Conservation (phyloP, 2,888 invertebrate species). For the Drosophila flavopinicola region DNA sequence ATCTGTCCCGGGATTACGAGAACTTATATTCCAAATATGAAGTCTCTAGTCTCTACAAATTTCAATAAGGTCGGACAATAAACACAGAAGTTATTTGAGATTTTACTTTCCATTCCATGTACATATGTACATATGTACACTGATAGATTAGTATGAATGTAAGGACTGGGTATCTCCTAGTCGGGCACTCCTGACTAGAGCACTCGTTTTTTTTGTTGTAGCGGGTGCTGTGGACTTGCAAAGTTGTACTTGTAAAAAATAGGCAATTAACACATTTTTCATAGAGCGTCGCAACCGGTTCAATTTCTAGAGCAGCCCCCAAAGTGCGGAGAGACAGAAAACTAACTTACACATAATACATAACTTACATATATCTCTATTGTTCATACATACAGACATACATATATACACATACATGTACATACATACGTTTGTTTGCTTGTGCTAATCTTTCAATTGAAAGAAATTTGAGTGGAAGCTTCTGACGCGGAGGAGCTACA, state of each 20-base stretch:
- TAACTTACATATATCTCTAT: constrained; percentile 45
- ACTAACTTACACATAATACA: constrained; percentile 62
- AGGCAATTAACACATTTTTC: constrained; percentile 69
- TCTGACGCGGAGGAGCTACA: constrained; percentile 41
- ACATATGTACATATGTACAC: too few relatives aligned
- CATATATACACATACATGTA: not conserved
- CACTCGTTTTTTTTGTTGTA: too few relatives aligned
- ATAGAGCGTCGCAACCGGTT: constrained; percentile 57
- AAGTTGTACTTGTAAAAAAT: constrained; percentile 45
- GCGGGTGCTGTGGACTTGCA: constrained; percentile 10
- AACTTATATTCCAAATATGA: too few relatives aligned
- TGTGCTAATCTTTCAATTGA: constrained; percentile 74
- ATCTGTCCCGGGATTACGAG: too few relatives aligned
- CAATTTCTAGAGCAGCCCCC: constrained; percentile 37
- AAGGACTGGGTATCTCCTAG: too few relatives aligned
- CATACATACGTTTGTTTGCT: constrained; percentile 22
- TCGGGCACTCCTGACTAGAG: too few relatives aligned
- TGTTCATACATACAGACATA: not conserved
- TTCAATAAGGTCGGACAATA: too few relatives aligned
- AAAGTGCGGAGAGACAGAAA: constrained; percentile 44
- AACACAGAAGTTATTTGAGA: too few relatives aligned
- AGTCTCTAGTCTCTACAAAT: too few relatives aligned
- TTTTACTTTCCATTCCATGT: too few relatives aligned
- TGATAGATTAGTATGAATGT: too few relatives aligned
- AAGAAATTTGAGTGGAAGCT: constrained; percentile 69